phyloP scores from a whole-genome alignment of 2,797 vertebrate species.

The Gymnothorax javanicus region DNA sequence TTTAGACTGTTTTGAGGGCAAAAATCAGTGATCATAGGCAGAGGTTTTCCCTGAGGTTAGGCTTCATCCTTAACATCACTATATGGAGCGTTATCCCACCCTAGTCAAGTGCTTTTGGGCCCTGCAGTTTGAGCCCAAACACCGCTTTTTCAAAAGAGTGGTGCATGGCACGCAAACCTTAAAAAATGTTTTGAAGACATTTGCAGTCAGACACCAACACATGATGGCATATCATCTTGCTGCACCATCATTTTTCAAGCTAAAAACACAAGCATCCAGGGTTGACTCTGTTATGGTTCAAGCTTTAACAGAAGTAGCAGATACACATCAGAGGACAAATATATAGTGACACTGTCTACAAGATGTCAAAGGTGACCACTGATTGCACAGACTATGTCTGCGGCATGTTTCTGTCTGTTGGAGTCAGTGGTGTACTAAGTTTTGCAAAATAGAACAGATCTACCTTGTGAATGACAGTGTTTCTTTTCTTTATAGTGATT shows the following conservation, averaged over 20 bases:
- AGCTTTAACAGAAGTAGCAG: neutral
- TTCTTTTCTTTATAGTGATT: constrained; percentile 46
- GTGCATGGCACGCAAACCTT: too few species aligned
- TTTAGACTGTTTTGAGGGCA: neutral
- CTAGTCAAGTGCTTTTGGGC: neutral
- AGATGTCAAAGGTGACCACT: too few species aligned
- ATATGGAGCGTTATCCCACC: neutral
- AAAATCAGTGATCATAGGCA: neutral
- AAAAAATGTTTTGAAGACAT: too few species aligned
- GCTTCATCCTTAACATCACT: neutral
- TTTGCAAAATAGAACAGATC: constrained; percentile 45
- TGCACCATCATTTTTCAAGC: constrained; percentile 36
- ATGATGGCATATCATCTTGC: too few species aligned
- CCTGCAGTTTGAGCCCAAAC: too few species aligned
- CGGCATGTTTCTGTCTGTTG: too few species aligned
- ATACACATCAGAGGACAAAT: too few species aligned
- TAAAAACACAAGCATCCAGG: neutral
- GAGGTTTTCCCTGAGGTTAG: neutral
- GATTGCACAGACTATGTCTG: too few species aligned
- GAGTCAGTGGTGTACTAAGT: too few species aligned
- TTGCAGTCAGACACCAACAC: too few species aligned
- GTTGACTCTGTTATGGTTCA: neutral
- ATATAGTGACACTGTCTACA: too few species aligned
- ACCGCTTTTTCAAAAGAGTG: constrained; percentile 7
- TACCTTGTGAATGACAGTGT: constrained; percentile 47